These are phyloP conservation scores for Oncorhynchus gorbuscha DNA, from an alignment of 2,113 vertebrate species.

Conservation along the genomic window DNA sequence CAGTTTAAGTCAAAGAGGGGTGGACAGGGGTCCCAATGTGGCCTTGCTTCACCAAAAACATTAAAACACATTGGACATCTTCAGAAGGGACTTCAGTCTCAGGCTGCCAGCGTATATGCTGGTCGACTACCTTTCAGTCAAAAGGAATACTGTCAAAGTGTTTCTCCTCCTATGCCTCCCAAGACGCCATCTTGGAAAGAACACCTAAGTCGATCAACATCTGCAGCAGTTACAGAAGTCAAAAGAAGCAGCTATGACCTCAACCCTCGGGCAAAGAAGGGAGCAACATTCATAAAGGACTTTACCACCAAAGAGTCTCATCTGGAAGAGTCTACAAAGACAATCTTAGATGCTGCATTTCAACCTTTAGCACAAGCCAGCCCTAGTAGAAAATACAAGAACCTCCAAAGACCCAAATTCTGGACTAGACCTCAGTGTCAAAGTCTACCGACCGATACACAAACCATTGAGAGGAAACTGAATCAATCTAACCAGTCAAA, in stretches of 20 bases:
- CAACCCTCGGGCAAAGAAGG: not conserved
- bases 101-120: constrained; percentile 13
- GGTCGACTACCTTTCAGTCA: constrained; percentile 14
- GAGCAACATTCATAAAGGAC: constrained; percentile 10
- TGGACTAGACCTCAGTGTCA: constrained; percentile 21
- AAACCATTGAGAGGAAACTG: not conserved
- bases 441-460: constrained; percentile 23
- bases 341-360: not conserved
- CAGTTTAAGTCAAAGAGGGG: constrained; percentile 19
- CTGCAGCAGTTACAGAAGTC: constrained; percentile 16
- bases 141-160: constrained; percentile 17
- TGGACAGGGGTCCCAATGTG: constrained; percentile 16
- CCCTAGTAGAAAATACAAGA: constrained; percentile 18
- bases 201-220: not conserved
- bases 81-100: constrained; percentile 18
- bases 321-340: constrained; percentile 14
- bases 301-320: constrained; percentile 6
- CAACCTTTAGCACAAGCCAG: constrained; percentile 12
- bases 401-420: constrained; percentile 26
- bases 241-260: constrained; percentile 24
- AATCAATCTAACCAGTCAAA: constrained; percentile 17
- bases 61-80: constrained; percentile 6
- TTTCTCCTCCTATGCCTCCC: not conserved
- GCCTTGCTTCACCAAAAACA: constrained; percentile 32
- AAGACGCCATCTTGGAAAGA: constrained; percentile 18